Percentiles rank a stretch among this genome's conserved stretches.
These are phyloP conservation scores for Aspidoscelis tigris DNA, from an alignment of 2,113 vertebrate genomes.

Conservation along the genomic window DNA sequence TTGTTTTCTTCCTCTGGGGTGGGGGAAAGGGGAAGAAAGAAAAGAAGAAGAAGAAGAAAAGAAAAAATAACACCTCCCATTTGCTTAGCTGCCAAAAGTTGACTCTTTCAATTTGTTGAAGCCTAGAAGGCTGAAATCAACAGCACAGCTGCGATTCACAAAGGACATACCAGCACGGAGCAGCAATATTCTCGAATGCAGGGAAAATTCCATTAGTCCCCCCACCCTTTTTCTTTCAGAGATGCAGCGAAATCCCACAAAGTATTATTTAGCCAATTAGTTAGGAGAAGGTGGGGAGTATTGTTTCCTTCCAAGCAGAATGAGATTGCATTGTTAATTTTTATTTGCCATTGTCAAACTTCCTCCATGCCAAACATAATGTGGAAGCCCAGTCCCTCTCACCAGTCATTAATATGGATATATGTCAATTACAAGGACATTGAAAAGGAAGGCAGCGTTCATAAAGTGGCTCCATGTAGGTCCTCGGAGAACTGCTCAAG, in stretches of 20 bases:
- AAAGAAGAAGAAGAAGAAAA: no score
- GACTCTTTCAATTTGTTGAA: conserved; percentile 66
- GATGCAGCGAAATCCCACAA: conserved; percentile 32
- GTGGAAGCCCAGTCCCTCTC: conserved; percentile 42
- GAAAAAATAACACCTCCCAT: neutral
- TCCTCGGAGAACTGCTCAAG: conserved; percentile 49
- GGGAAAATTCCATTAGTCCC: conserved; percentile 53
- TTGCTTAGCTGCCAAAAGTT: conserved; percentile 45
- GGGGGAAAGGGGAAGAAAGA: no score
- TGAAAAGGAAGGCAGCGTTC: conserved; percentile 62
- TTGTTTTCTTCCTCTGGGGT: conserved; percentile 39
- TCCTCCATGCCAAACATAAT: conserved; percentile 47
- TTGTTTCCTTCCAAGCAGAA: conserved; percentile 41
- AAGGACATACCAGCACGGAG: conserved; percentile 49
- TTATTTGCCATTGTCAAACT: conserved; percentile 62
- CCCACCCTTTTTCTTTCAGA: neutral
- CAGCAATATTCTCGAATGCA: conserved; percentile 43
- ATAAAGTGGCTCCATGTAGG: conserved; percentile 45
- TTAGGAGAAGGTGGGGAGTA: conserved; percentile 42
- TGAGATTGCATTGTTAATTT: conserved; percentile 61
- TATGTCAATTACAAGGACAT: conserved; percentile 49
- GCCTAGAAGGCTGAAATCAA: conserved; percentile 58
- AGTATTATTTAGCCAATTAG: conserved; percentile 60
- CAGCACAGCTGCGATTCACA: conserved; percentile 52
- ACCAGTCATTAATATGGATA: conserved; percentile 50